phyloP scores from a whole-genome alignment of 2,113 vertebrate genomes.

The Solea senegalensis region DNA sequence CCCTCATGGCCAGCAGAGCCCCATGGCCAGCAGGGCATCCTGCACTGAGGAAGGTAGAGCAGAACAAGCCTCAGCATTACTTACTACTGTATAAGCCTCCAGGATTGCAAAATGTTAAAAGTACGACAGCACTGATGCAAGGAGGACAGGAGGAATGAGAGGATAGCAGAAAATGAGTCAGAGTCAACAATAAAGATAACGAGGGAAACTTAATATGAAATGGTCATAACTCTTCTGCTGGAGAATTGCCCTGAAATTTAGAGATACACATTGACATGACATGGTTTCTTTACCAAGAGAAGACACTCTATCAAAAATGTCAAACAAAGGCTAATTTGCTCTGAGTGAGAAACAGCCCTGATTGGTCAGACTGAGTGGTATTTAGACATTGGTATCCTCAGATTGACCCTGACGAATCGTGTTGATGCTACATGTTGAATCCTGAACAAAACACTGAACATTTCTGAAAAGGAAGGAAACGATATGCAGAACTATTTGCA shows the following conservation, averaged over 20 bases:
- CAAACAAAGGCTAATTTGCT: slow-evolving; percentile 13
- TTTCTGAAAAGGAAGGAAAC: slow-evolving; percentile 10
- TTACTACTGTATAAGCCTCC: slow-evolving; percentile 1
- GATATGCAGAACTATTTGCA: background rate
- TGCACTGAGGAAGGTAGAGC: too few relatives aligned
- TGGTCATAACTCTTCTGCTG: slow-evolving; percentile 33
- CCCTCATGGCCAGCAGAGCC: slow-evolving; percentile 41
- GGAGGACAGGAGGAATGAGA: slow-evolving; percentile 48
- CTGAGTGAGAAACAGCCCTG: slow-evolving; percentile 12
- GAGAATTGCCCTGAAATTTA: slow-evolving; percentile 8
- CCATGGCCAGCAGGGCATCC: slow-evolving; percentile 45
- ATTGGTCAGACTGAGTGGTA: slow-evolving; percentile 3
- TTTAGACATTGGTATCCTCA: slow-evolving; percentile 20
- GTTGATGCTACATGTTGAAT: slow-evolving; percentile 12
- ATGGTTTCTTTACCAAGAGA: slow-evolving; percentile 29
- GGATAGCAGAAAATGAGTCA: slow-evolving; percentile 17
- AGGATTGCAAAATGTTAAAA: slow-evolving; percentile 25
- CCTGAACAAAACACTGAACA: slow-evolving; percentile 7
- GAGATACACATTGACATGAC: slow-evolving; percentile 34
- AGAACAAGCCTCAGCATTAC: background rate
- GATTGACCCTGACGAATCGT: slow-evolving; percentile 9
- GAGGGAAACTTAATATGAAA: slow-evolving; percentile 17
- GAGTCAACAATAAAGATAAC: slow-evolving; percentile 37
- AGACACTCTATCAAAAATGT: slow-evolving; percentile 12
- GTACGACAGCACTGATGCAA: slow-evolving; percentile 8